Evolutionary conservation across 2,888 invertebrate genomes (phyloP).

Genomic region (Chymomyza procnemis): DNA sequence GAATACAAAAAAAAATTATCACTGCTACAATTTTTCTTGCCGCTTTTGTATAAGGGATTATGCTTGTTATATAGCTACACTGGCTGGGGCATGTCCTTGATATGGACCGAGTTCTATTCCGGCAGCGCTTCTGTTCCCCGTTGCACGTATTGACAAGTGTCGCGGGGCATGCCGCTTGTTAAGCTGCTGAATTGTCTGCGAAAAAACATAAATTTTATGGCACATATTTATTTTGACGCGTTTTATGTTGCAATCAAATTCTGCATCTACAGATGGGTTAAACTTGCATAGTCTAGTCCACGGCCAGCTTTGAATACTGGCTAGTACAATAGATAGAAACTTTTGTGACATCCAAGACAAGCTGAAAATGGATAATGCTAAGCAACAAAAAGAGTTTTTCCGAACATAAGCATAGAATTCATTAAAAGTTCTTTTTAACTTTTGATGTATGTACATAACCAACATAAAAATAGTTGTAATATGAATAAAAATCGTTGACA

Average conservation of each 20-base stretch:
- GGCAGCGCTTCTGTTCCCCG: conserved; percentile 9
- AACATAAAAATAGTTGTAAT: no score
- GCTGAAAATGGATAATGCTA: no score
- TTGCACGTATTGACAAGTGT: conserved; percentile 47
- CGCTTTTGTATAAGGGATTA: conserved; percentile 49
- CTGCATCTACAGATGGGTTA: conserved; percentile 37
- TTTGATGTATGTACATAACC: no score
- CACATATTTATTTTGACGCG: conserved; percentile 49
- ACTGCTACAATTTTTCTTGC: conserved; percentile 63
- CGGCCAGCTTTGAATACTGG: not conserved
- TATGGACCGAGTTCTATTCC: conserved; percentile 15
- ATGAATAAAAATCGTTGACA: no score
- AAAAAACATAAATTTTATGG: conserved; percentile 50
- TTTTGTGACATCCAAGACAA: not conserved
- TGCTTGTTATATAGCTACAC: conserved; percentile 45
- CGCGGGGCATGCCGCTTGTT: conserved; percentile 34
- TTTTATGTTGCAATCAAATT: conserved; percentile 31
- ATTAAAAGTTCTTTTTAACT: no score
- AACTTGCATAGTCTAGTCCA: not conserved
- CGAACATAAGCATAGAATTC: no score
- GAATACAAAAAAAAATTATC: conserved; percentile 51
- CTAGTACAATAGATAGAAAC: not conserved
- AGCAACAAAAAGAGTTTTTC: no score
- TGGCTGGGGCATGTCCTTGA: conserved; percentile 30
- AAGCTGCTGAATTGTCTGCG: conserved; percentile 62